Evolutionary conservation across 92 coral and sea anemone species (phyloP), one percentile per base, ranked within the genome.

Genomic region (Porites cylindrica): DNA sequence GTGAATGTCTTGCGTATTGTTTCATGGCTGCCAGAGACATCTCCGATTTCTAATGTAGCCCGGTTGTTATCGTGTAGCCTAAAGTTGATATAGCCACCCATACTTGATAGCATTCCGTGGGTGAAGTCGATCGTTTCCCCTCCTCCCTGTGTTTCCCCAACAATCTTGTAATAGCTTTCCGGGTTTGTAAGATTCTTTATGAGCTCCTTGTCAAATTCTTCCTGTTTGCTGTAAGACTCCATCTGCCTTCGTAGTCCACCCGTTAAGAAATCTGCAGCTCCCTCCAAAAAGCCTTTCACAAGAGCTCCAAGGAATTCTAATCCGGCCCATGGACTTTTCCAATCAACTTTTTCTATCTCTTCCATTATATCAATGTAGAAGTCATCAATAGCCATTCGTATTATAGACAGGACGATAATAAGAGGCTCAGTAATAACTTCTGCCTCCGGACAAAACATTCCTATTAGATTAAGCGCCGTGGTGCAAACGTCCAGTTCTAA

Each of bases 241-340:
- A 90, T 76, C 59, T 90, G 91, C 84, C 89, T 77, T 78, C 92
- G 59, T 1, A 89, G 81, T n/a, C 92, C 91, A 62, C 91, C 91
- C 6, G 87, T 71, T 17, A 88, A 88, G 72, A 88, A 88, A 64
- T 88, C 91, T 10, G 80, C 92, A 17, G 72, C 80, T 73, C 93
- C 93, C 13, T 86, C 93, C 2, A 81, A 16, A 18, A 86, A 1
- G 10, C 93, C 93, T 66, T 86, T 90, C 21, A 82, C 80, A 14
- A 90, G 67, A 1, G 93, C 90, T 70, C 81, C 91, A 56, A 86
- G 59, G 67, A 90, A 90, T 24, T 90, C 73, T n/a, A 90, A 70
- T 1, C 88, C 88, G 58, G 90, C 90, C 93, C 90, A 90, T 6
- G 93, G 93, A 67, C 90, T 90, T 10, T 90, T 90, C 93, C 91